These are phyloP conservation scores for Salvelinus sp. DNA, from an alignment of 2,113 vertebrate genomes.

Conservation along the genomic window DNA sequence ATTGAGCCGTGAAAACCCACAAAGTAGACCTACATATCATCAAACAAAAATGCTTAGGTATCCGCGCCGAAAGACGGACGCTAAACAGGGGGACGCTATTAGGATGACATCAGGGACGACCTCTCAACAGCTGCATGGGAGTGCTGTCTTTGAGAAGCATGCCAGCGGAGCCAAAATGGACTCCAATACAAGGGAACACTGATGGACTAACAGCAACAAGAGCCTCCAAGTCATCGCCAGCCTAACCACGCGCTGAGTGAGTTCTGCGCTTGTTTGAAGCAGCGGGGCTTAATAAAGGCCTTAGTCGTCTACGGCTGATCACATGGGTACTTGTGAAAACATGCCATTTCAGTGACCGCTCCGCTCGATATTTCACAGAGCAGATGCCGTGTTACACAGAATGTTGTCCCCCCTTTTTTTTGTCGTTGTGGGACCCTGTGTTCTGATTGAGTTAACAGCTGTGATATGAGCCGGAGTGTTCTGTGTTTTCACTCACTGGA, in stretches of 20 bases:
- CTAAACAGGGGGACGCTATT: constrained; percentile 38
- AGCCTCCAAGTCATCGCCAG: constrained; percentile 25
- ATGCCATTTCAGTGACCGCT: constrained; percentile 51
- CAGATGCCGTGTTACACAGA: constrained; percentile 56
- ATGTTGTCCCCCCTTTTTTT: constrained; percentile 57
- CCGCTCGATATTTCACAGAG: constrained; percentile 49
- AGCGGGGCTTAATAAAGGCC: constrained; percentile 35
- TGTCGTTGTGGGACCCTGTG: constrained; percentile 59
- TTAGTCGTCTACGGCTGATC: constrained; percentile 50
- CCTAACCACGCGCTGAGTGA: constrained; percentile 65
- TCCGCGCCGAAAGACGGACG: constrained; percentile 67
- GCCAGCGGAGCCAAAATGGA: constrained; percentile 60
- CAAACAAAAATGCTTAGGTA: constrained; percentile 73
- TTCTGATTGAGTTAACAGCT: constrained; percentile 75
- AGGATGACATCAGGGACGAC: constrained; percentile 42
- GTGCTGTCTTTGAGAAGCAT: not conserved
- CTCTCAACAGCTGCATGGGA: constrained; percentile 45
- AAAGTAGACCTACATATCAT: constrained; percentile 59
- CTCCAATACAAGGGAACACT: constrained; percentile 66
- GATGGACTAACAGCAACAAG: constrained; percentile 53
- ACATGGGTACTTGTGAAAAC: constrained; percentile 46
- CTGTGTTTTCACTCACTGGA: constrained; percentile 70
- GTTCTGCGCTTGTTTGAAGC: constrained; percentile 58
- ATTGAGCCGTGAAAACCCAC: constrained; percentile 62
- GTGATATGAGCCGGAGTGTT: constrained; percentile 71